Base-by-base conservation (phyloP, 1,140 invertebrate genomes). In the Drosophila nikananu region DNA sequence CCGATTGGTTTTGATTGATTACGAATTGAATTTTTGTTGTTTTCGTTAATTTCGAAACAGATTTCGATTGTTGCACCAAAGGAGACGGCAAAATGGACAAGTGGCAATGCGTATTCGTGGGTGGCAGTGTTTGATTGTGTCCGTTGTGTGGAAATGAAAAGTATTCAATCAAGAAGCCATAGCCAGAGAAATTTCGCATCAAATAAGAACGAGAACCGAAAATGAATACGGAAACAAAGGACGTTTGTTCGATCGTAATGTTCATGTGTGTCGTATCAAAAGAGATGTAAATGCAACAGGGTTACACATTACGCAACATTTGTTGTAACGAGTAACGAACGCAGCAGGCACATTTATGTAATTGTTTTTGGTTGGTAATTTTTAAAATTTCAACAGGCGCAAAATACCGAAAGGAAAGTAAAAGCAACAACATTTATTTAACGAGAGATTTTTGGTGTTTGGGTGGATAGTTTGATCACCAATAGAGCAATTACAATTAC, bases 401-500 rank as follows among this genome's bases (percentile, higher is more conserved):
- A 90, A 90, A 82, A 89, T 68, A 90, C 87, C 84, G 57, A 83
- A 72, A 83, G 64, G 46, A 71, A 81, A 71, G 57, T 67, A 73
- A 78, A 86, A 86, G 87, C 86, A 83, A 91, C 86, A 91, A 91
- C 86, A 91, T 91, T 87, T 91, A 91, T 59, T 91, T 77, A 75
- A 87, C 67, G 52, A 91, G 86, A 89, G 78, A 65, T 82, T 73
- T 37, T 71, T 78, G 64, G 57, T 79, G 65, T 82, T 86, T 81
- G 77, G 80, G 63, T 80, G 76, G 58, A 77, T 64, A 71, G 82
- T 70, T 72, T 89, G 42, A 71, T 76, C 83, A 87, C 83, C 83
- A 87, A 87, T 84, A 82, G 83, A 87, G 83, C 83, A 87, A 89
- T 68, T 87, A 87, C 83, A 89, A 71, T 80, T 87, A 87, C 83